These are phyloP conservation scores for Branchinecta lindahli DNA, from an alignment of 1,140 invertebrate genomes.

Conservation along the genomic window DNA sequence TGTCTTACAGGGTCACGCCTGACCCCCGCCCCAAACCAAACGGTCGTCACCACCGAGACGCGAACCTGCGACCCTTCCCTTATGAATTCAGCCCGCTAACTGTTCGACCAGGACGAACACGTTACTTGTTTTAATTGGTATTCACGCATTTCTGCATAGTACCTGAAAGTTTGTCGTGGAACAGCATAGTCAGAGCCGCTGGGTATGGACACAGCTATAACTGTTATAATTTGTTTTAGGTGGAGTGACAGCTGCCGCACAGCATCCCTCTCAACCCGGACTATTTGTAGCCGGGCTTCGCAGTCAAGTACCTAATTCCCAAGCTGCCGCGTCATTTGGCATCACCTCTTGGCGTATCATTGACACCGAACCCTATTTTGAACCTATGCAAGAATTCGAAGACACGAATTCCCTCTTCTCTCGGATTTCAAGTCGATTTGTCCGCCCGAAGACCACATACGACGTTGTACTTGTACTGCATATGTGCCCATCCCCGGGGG, in stretches of 20 bases:
- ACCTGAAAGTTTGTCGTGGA: no score
- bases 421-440: slow-evolving; percentile 16
- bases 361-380: slow-evolving; percentile 56
- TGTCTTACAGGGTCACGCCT: no score
- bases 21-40: no score
- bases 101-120: no score
- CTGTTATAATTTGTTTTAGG: slow-evolving; percentile 24
- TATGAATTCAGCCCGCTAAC: no score
- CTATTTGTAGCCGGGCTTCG: slow-evolving; percentile 40
- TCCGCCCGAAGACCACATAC: slow-evolving; percentile 21
- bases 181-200: no score
- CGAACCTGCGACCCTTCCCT: no score
- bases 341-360: slow-evolving; percentile 54
- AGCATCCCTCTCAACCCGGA: slow-evolving; percentile 39
- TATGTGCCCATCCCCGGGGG: slow-evolving; percentile 46
- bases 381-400: slow-evolving; percentile 25
- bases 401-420: slow-evolving; percentile 12
- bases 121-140: no score
- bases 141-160: no score
- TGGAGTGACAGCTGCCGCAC: slow-evolving; percentile 43
- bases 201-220: slow-evolving; percentile 24
- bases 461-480: slow-evolving; percentile 46
- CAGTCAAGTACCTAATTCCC: slow-evolving; percentile 19
- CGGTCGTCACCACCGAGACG: no score
- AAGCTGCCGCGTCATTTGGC: slow-evolving; percentile 33